A percentile compares a stretch with the other conserved stretches of the same genome.
phyloP scores from a whole-genome alignment of 2,888 invertebrate genomes.

The Taphrorychus bicolor region DNA sequence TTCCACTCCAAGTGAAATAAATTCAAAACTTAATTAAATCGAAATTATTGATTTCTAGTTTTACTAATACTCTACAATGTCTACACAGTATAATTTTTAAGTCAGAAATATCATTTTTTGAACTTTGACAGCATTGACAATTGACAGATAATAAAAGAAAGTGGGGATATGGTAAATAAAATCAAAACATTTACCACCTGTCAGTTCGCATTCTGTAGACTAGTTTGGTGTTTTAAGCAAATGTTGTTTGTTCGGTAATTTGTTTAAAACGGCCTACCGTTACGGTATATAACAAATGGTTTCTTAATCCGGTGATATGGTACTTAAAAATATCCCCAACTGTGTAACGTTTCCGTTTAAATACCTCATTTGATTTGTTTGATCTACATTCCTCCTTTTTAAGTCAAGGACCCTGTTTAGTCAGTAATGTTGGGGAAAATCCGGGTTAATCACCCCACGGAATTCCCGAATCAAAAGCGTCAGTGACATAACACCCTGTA shows the following conservation, averaged over 20 bases:
- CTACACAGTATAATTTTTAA: too few species aligned
- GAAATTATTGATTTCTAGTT: too few species aligned
- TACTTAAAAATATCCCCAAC: not conserved
- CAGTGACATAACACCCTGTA: not conserved
- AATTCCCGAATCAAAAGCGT: not conserved
- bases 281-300: not conserved
- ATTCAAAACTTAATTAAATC: too few species aligned
- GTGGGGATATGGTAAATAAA: too few species aligned
- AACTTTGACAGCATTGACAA: too few species aligned
- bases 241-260: not conserved
- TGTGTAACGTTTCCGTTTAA: not conserved
- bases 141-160: too few species aligned
- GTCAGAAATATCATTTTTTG: too few species aligned
- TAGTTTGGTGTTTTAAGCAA: not conserved
- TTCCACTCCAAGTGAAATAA: too few species aligned
- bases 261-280: not conserved
- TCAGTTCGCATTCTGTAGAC: slow-evolving; percentile 20
- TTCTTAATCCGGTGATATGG: not conserved
- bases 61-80: too few species aligned
- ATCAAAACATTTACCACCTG: slow-evolving; percentile 29
- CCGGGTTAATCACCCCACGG: slow-evolving; percentile 1
- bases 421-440: slow-evolving; percentile 3
- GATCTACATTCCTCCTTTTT: not conserved
- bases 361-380: not conserved
- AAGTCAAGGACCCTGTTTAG: not conserved